Conservation (phyloP, 2,888 invertebrate genomes). For the Aphodius granarius region DNA sequence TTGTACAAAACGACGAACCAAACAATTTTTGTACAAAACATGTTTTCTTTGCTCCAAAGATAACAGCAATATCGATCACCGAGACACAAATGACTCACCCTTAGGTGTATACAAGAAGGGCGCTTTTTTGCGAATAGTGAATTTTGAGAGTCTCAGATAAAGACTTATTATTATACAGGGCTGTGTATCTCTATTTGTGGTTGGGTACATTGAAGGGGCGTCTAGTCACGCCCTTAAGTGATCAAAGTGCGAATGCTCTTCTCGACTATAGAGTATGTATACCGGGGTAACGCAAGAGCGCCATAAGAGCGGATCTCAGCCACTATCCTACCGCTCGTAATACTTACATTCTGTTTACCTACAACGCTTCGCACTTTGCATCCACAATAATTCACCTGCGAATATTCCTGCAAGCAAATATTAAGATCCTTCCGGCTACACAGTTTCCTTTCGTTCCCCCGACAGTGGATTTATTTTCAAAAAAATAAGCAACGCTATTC, state of each 20-base stretch:
- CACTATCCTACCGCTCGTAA: neutral
- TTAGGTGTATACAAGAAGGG: too few species aligned
- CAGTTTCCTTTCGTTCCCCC: neutral
- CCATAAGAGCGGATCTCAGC: neutral
- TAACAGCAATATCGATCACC: too few species aligned
- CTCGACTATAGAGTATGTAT: neutral
- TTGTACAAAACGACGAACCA: too few species aligned
- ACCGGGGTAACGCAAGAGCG: neutral
- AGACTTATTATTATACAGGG: neutral
- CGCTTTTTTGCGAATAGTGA: too few species aligned
- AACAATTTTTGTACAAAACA: too few species aligned
- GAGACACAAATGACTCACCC: too few species aligned
- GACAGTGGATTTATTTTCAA: neutral
- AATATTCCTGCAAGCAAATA: neutral
- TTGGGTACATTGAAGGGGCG: neutral
- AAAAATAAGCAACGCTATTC: too few species aligned
- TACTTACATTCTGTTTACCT: slow-evolving; percentile 4
- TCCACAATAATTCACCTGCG: slow-evolving; percentile 9
- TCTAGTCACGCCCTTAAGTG: neutral
- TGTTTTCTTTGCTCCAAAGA: too few species aligned
- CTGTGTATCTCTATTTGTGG: neutral
- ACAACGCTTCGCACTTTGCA: slow-evolving; percentile 12
- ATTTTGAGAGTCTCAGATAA: too few species aligned
- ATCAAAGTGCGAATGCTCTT: neutral
- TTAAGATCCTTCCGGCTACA: neutral